These are phyloP conservation scores for Poecilia wingei DNA, from an alignment of 2,797 vertebrate species.

Conservation along the genomic window DNA sequence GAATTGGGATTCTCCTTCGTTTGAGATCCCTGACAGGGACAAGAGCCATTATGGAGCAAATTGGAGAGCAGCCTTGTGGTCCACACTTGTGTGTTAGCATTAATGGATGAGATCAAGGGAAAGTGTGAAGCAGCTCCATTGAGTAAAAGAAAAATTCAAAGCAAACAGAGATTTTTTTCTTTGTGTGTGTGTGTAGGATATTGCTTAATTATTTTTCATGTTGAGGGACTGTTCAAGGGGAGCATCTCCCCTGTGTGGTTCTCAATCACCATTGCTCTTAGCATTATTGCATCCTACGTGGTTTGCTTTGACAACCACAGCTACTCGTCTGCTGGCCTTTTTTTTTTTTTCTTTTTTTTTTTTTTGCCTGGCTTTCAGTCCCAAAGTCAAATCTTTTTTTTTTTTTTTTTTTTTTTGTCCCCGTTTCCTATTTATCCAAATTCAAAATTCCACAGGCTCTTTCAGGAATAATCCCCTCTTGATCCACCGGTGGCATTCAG, in stretches of 20 bases:
- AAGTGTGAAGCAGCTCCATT: slow-evolving; percentile 43
- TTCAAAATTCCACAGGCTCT: slow-evolving; percentile 46
- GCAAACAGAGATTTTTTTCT: slow-evolving; percentile 36
- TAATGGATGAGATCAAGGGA: slow-evolving; percentile 63
- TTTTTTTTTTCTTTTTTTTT: background rate
- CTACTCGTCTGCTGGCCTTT: slow-evolving; percentile 10
- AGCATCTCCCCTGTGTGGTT: slow-evolving; percentile 22
- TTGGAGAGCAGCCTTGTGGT: slow-evolving; percentile 53
- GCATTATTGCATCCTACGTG: slow-evolving; percentile 44
- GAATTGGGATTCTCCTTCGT: slow-evolving; percentile 44
- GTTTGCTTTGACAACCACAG: slow-evolving; percentile 58
- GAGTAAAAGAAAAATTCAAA: slow-evolving; percentile 46
- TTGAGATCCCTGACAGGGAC: slow-evolving; percentile 30
- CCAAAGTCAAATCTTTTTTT: slow-evolving; percentile 25
- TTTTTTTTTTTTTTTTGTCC: background rate
- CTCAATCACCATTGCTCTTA: slow-evolving; percentile 41
- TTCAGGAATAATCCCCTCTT: slow-evolving; percentile 64
- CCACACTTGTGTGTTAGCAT: slow-evolving; percentile 20
- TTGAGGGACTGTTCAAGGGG: slow-evolving; percentile 26
- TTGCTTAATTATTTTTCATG: slow-evolving; percentile 59
- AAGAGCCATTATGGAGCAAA: slow-evolving; percentile 49
- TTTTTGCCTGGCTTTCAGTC: slow-evolving; percentile 35
- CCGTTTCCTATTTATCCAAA: slow-evolving; percentile 16
- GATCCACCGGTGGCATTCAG: slow-evolving; percentile 69
- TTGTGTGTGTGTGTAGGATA: slow-evolving; percentile 22